Conservation (phyloP, 2,888 invertebrate species). For the Eupithecia insigniata region DNA sequence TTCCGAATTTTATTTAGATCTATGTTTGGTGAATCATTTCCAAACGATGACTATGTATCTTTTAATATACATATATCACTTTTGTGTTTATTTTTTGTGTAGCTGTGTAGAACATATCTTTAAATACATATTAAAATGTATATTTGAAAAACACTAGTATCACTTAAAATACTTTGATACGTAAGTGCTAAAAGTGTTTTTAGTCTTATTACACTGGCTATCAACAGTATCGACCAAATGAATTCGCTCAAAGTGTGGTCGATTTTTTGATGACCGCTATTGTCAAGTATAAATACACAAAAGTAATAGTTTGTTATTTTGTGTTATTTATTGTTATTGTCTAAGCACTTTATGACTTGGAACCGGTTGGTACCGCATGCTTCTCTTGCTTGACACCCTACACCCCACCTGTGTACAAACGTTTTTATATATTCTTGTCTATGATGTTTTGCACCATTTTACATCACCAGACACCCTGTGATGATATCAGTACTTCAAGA, state of each 20-base stretch:
- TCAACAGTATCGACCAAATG: not conserved
- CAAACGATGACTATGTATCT: not conserved
- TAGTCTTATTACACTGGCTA: not conserved
- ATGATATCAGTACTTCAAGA: not conserved
- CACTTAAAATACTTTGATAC: not conserved
- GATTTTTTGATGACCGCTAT: not conserved
- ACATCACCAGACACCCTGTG: not conserved
- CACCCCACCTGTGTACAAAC: constrained; percentile 39
- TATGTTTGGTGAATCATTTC: not conserved
- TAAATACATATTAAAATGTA: no score
- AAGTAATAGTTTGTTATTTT: not conserved
- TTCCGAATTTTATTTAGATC: no score
- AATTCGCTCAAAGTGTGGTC: not conserved
- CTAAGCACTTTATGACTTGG: constrained; percentile 49
- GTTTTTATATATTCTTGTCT: not conserved
- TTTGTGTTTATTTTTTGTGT: not conserved
- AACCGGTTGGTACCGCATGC: constrained; percentile 82
- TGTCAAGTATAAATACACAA: not conserved
- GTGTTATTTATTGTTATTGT: constrained; percentile 26
- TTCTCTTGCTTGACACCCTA: constrained; percentile 74
- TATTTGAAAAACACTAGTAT: not conserved
- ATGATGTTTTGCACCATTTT: constrained; percentile 4
- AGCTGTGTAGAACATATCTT: no score
- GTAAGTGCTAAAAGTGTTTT: not conserved
- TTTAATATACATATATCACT: not conserved